Conservation (phyloP, 2,797 vertebrate species). For the Parotocinclus haroldoi region DNA sequence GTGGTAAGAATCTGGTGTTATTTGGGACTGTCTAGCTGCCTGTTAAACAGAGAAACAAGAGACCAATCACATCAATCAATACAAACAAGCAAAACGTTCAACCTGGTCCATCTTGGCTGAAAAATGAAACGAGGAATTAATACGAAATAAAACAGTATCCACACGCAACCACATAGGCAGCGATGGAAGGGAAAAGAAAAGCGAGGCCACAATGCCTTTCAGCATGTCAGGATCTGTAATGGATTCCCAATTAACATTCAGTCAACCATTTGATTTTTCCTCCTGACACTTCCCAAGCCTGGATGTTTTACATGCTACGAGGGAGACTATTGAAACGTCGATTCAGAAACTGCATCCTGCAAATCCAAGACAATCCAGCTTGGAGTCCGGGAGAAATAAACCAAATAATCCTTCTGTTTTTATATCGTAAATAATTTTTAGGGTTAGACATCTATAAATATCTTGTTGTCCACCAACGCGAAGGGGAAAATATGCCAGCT, state of each 20-base stretch:
- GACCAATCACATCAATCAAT: background rate
- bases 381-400: no score
- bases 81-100: background rate
- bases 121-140: background rate
- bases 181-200: conserved; percentile 16
- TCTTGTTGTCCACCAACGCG: background rate
- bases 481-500: background rate
- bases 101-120: background rate
- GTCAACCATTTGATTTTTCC: conserved; percentile 56
- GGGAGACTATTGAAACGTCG: conserved; percentile 56
- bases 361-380: background rate
- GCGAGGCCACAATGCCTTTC: conserved; percentile 64
- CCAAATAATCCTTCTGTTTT: no score
- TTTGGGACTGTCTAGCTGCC: conserved; percentile 87
- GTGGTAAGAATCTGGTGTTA: conserved; percentile 87
- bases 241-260: conserved; percentile 74
- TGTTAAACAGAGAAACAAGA: conserved; percentile 55
- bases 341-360: conserved; percentile 20
- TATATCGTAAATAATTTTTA: background rate
- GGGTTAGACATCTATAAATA: background rate
- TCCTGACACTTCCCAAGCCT: conserved; percentile 50
- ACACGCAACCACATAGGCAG: conserved; percentile 25
- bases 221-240: conserved; percentile 64
- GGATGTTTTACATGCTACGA: conserved; percentile 37
- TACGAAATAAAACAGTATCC: conserved; percentile 4